A percentile compares a stretch with the other conserved stretches of the same genome.
Conservation (phyloP, 2,888 invertebrate genomes). For the Pollenia labialis region DNA sequence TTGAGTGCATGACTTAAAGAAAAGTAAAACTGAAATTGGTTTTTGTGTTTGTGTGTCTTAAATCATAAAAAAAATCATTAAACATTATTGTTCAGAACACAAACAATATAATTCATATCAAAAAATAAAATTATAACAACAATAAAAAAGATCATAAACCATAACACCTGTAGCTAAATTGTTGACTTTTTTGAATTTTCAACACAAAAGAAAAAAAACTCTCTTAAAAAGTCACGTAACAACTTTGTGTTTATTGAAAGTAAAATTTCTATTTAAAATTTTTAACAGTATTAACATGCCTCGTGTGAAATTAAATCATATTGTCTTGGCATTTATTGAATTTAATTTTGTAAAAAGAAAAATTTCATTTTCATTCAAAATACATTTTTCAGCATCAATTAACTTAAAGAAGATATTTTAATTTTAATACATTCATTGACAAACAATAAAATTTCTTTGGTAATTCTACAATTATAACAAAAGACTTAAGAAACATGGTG, state of each 20-base stretch:
- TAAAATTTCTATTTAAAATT: constrained; percentile 9
- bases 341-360: neutral
- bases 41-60: neutral
- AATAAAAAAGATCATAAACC: constrained; percentile 55
- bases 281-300: neutral
- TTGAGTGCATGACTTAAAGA: constrained; percentile 6
- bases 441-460: neutral
- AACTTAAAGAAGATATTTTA: neutral
- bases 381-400: neutral
- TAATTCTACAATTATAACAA: constrained; percentile 29
- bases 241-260: constrained; percentile 5
- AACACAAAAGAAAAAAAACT: neutral
- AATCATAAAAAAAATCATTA: constrained; percentile 20
- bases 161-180: constrained; percentile 50
- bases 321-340: neutral
- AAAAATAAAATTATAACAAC: constrained; percentile 5
- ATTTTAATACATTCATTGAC: constrained; percentile 9
- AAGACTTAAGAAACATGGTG: constrained; percentile 62
- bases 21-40: constrained; percentile 48
- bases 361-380: constrained; percentile 44
- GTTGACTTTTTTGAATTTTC: constrained; percentile 46
- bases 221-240: constrained; percentile 59
- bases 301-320: neutral
- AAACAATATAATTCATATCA: constrained; percentile 16
- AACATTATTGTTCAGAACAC: constrained; percentile 43